Conservation (phyloP, 2,888 invertebrate species). For the Flexamia atlantica region DNA sequence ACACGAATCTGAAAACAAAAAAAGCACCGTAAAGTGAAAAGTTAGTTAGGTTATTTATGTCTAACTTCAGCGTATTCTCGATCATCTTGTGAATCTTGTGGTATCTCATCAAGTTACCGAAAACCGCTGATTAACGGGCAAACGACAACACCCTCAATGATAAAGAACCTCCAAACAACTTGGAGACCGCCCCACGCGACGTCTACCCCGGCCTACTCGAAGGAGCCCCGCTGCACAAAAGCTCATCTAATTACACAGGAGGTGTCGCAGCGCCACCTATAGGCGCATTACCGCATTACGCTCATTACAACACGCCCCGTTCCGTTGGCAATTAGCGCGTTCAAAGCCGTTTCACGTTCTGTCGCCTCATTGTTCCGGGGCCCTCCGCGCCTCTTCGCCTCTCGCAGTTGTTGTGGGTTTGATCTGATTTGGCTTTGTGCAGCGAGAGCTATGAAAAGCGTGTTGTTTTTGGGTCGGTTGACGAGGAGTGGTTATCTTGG, state of each 20-base stretch:
- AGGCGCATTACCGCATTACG: conserved; percentile 21
- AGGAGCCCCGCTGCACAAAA: background rate
- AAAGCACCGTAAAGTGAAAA: too few relatives aligned
- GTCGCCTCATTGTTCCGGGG: conserved; percentile 14
- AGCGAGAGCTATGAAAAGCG: background rate
- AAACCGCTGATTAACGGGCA: too few relatives aligned
- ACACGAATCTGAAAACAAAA: too few relatives aligned
- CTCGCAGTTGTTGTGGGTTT: background rate
- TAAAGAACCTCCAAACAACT: background rate
- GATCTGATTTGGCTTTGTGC: conserved; percentile 22
- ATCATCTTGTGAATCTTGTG: too few relatives aligned
- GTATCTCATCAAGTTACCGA: too few relatives aligned
- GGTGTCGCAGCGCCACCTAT: conserved; percentile 24
- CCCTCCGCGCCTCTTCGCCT: background rate
- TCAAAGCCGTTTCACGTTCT: conserved; percentile 41
- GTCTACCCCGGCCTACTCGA: background rate
- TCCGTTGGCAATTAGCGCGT: conserved; percentile 42
- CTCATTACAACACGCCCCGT: conserved; percentile 10
- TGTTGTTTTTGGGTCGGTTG: background rate
- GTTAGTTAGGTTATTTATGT: too few relatives aligned
- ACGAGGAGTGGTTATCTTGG: too few relatives aligned
- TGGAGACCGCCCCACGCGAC: background rate
- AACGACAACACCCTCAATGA: too few relatives aligned
- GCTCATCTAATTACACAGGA: conserved; percentile 1
- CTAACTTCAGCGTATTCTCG: too few relatives aligned